A percentile compares a stretch with the other conserved stretches of the same genome.
These are phyloP conservation scores for Pinctada fucata DNA, from an alignment of 2,888 invertebrate species.

Conservation along the genomic window DNA sequence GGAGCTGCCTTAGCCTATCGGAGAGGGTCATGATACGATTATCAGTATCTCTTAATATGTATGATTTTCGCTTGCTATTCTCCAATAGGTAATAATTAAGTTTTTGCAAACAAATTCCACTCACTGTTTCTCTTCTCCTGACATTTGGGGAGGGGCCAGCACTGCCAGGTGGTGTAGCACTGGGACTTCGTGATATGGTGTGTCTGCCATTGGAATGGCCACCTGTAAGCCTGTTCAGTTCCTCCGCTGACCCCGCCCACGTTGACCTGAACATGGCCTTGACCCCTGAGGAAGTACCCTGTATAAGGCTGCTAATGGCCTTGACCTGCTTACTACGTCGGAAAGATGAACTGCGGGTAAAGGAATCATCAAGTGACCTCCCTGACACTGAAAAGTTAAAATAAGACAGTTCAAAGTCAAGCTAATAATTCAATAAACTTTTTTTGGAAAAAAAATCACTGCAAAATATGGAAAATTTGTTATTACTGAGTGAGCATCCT, in stretches of 20 bases:
- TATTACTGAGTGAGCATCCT: no score
- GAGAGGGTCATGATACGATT: no score
- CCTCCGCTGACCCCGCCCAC: conserved; percentile 58
- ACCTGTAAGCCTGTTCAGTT: conserved; percentile 42
- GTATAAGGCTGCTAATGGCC: conserved; percentile 61
- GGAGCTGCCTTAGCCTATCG: no score
- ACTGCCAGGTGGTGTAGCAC: conserved; percentile 56
- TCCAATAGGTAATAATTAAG: no score
- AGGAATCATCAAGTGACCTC: conserved; percentile 53
- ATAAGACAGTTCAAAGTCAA: background rate
- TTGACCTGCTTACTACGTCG: conserved; percentile 62
- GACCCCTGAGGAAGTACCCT: conserved; percentile 57
- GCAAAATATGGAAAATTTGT: no score
- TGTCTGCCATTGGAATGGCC: conserved; percentile 35
- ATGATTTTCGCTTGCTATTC: no score
- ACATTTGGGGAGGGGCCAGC: conserved; percentile 53
- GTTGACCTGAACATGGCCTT: conserved; percentile 55
- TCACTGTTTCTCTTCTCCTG: conserved; percentile 48
- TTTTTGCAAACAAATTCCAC: background rate
- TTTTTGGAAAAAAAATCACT: no score
- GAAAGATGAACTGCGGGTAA: conserved; percentile 48
- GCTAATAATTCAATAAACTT: no score
- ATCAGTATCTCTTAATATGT: no score
- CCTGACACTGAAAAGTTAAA: conserved; percentile 29
- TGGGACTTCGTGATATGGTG: conserved; percentile 37